These are phyloP conservation scores for Oasisia sp. DNA, from an alignment of 2,888 invertebrate species.

Conservation along the genomic window DNA sequence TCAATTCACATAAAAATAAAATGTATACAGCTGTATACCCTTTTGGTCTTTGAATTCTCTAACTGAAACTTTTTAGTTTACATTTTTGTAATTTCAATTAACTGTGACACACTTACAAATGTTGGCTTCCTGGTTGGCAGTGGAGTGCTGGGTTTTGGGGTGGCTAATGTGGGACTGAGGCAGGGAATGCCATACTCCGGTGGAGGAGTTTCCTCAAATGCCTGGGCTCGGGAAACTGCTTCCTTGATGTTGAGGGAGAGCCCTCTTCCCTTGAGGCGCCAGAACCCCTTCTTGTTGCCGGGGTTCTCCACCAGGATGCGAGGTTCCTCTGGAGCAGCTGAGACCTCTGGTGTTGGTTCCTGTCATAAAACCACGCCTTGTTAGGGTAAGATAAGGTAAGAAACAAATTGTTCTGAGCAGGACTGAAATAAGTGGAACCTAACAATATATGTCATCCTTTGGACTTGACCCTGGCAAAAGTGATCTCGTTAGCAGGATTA, in stretches of 20 bases:
- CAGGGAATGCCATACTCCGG: neutral
- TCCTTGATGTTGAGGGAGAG: slow-evolving; percentile 23
- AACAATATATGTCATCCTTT: too few relatives aligned
- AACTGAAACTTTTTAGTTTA: neutral
- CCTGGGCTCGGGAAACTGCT: slow-evolving; percentile 13
- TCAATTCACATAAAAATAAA: neutral
- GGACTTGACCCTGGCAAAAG: too few relatives aligned
- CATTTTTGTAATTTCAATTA: neutral
- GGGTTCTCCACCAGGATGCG: neutral
- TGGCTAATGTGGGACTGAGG: neutral
- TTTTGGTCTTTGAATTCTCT: neutral
- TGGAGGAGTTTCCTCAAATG: neutral
- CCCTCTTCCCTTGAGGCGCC: slow-evolving; percentile 14
- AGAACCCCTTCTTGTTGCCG: slow-evolving; percentile 1
- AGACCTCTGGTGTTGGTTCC: neutral
- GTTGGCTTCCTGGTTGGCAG: neutral
- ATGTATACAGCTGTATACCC: neutral
- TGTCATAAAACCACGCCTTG: neutral
- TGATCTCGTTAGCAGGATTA: too few relatives aligned
- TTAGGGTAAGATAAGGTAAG: neutral
- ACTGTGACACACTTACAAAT: neutral
- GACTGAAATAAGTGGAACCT: too few relatives aligned
- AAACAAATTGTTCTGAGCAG: neutral
- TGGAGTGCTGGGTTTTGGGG: neutral
- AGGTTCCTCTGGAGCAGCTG: neutral